Evolutionary conservation across 2,113 vertebrate species (phyloP), one percentile per base, ranked within the genome.

Genomic region (Cisticola juncidis): DNA sequence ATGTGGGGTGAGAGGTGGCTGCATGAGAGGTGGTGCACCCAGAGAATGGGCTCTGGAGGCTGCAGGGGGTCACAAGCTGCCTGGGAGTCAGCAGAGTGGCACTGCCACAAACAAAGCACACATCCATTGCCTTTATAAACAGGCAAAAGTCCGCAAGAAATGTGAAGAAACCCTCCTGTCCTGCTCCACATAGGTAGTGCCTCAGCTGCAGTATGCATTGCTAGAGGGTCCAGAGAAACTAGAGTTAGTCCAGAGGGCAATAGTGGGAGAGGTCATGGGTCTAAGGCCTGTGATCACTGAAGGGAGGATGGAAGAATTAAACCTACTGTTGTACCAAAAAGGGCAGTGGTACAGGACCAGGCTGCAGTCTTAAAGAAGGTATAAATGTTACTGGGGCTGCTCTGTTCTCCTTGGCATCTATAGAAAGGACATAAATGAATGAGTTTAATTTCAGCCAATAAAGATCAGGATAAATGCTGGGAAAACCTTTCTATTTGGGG

Each of bases 11-110:
- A 77, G 61, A 9, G 36, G 2, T 14, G 14, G 72, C 35, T 5
- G 2, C 0, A 1, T 65, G 50, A 56, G 28, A 40, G 36, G 50
- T 54, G 71, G 45, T 70, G 21, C 1, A 0, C 35, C 6, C 58
- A 31, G 22, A 35, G 17, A 65, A 31, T 0, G 5, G 23, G 44
- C 20, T 69, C 57, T 65, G 79, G 70, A 35, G 28, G 72, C 38
- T 69, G n/a, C 36, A 35, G 76, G 23, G 36, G 70, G 51, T 38
- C 92, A 51, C 66, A 65, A 65, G 23, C 60, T 53, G 65, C 45
- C 33, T 2, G 1, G 72, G 87, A 81, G 35, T 84, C 81, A 81
- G 38, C 13, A 54, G 47, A 87, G 44, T 21, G 3, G 1, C 3
- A 2, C 9, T 80, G 66, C 42, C 5, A 6, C 53, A 86, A 71